Percentiles rank a stretch among this genome's conserved stretches.
phyloP scores from a whole-genome alignment of 2,797 vertebrate species.

The Hephaestus fuliginosus region DNA sequence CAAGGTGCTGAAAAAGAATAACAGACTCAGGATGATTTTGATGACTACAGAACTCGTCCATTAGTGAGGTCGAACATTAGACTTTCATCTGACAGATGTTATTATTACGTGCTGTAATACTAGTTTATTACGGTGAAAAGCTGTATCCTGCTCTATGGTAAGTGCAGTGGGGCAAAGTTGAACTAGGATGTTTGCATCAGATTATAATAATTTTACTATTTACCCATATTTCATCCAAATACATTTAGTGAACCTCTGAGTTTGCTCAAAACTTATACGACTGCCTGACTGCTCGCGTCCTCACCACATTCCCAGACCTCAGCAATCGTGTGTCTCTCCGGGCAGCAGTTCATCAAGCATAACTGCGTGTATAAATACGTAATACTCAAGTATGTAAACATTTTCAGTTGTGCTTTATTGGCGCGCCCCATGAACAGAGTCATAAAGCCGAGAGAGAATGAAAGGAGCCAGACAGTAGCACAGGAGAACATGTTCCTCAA shows the following conservation, averaged over 20 bases:
- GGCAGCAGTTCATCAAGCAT: constrained; percentile 37
- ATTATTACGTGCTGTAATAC: neutral
- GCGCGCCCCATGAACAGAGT: constrained; percentile 50
- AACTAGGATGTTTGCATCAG: neutral
- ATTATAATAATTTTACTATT: neutral
- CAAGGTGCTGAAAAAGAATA: neutral
- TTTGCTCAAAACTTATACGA: constrained; percentile 1
- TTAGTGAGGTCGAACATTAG: neutral
- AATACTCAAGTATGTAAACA: constrained; percentile 77
- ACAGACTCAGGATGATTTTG: neutral
- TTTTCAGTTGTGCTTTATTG: constrained; percentile 52
- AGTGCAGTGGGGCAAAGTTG: neutral
- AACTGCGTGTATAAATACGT: constrained; percentile 68
- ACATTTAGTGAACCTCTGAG: too few relatives aligned
- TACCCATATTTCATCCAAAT: neutral
- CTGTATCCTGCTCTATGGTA: neutral
- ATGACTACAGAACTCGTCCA: neutral
- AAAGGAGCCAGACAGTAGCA: constrained; percentile 39
- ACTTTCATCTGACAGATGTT: neutral
- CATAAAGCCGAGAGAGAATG: constrained; percentile 23
- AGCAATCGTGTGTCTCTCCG: constrained; percentile 10
- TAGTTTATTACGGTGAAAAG: neutral
- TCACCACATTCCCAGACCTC: neutral
- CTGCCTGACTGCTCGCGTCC: neutral
- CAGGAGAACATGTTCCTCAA: constrained; percentile 41